Percentiles rank a stretch among this genome's conserved stretches.
phyloP scores from a whole-genome alignment of 2,888 invertebrate species.

The Leptinotarsa juncta region DNA sequence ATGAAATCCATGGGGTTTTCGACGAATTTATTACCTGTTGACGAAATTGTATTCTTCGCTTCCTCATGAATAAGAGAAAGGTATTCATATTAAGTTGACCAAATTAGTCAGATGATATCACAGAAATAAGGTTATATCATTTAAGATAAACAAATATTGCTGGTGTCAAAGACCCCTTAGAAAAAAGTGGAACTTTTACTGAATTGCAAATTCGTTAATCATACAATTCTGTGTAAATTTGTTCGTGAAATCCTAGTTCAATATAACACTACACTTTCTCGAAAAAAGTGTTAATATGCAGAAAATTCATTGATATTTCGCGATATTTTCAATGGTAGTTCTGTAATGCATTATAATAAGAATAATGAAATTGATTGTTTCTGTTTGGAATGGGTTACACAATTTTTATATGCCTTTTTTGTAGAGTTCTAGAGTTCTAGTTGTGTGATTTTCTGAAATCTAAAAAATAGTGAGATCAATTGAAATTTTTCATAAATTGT shows the following conservation, averaged over 20 bases:
- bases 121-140: conserved; percentile 53
- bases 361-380: no score
- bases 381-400: no score
- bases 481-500: no score
- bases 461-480: no score
- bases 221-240: conserved; percentile 10
- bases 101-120: conserved; percentile 46
- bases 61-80: conserved; percentile 50
- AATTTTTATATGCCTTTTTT: no score
- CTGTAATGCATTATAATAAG: no score
- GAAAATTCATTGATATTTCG: neutral
- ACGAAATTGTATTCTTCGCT: conserved; percentile 23
- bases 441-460: no score
- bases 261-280: neutral
- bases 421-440: no score
- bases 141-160: conserved; percentile 51
- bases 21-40: neutral
- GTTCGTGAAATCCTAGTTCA: neutral
- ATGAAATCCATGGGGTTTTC: conserved; percentile 1
- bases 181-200: conserved; percentile 49
- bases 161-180: conserved; percentile 50
- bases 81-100: conserved; percentile 50
- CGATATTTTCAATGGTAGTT: no score
- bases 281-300: neutral
- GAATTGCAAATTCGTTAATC: conserved; percentile 21